These are phyloP conservation scores for Phragmatobia fuliginosa DNA, from an alignment of 2,888 invertebrate genomes.

Conservation along the genomic window DNA sequence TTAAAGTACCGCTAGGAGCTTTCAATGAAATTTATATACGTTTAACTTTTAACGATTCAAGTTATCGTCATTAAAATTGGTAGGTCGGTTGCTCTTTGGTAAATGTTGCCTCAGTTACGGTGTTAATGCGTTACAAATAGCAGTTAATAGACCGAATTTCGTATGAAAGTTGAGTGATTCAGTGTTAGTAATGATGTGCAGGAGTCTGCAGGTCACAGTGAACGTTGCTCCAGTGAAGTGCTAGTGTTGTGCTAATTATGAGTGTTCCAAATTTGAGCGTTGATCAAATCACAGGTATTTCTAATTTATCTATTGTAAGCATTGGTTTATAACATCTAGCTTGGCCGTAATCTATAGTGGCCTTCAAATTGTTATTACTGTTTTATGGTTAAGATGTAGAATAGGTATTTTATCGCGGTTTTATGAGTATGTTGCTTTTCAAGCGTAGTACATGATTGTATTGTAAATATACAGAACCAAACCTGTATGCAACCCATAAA, in stretches of 20 bases:
- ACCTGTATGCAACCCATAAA: background rate
- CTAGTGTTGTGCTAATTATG: slow-evolving; percentile 64
- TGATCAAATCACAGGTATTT: slow-evolving; percentile 79
- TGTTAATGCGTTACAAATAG: slow-evolving; percentile 71
- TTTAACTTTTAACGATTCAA: slow-evolving; percentile 43
- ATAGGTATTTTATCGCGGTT: slow-evolving; percentile 19
- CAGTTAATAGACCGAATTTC: slow-evolving; percentile 72
- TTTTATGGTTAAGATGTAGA: slow-evolving; percentile 15
- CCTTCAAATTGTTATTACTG: slow-evolving; percentile 16
- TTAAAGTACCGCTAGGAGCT: slow-evolving; percentile 43
- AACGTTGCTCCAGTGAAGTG: slow-evolving; percentile 59
- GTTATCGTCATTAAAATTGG: slow-evolving; percentile 49
- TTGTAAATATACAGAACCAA: slow-evolving; percentile 5
- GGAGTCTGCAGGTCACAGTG: slow-evolving; percentile 57
- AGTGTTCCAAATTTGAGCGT: slow-evolving; percentile 83
- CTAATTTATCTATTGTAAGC: slow-evolving; percentile 21
- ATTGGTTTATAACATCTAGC: slow-evolving; percentile 8
- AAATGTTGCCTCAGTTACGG: slow-evolving; percentile 45
- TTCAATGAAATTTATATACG: slow-evolving; percentile 41
- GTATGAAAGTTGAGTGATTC: slow-evolving; percentile 74
- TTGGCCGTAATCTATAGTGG: slow-evolving; percentile 9
- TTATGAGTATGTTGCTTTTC: slow-evolving; percentile 16
- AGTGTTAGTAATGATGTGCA: slow-evolving; percentile 73
- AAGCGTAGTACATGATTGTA: background rate
- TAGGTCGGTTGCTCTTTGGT: slow-evolving; percentile 38